These are phyloP conservation scores for Strix aluco DNA, from an alignment of 2,113 vertebrate genomes.

Conservation along the genomic window DNA sequence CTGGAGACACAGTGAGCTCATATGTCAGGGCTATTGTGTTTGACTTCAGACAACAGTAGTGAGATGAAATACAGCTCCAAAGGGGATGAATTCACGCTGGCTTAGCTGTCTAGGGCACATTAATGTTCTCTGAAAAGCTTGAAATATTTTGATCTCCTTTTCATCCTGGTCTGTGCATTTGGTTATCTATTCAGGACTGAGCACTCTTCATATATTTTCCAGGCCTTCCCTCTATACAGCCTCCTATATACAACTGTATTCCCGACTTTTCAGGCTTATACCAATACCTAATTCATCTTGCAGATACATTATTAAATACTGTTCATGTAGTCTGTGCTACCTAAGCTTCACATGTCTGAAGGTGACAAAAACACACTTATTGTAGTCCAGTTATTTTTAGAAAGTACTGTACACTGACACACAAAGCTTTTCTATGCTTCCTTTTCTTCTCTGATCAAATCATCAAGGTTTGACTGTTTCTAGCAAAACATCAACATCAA, in stretches of 20 bases:
- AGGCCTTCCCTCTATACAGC: neutral
- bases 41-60: neutral
- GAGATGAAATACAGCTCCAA: neutral
- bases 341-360: neutral
- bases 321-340: neutral
- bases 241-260: neutral
- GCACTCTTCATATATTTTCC: neutral
- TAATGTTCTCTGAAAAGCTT: neutral
- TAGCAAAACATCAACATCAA: neutral
- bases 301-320: neutral
- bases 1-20: neutral
- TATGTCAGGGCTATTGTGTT: neutral
- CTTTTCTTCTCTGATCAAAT: neutral
- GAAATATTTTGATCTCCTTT: neutral
- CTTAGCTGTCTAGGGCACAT: neutral
- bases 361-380: neutral
- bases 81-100: neutral
- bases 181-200: neutral
- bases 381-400: neutral
- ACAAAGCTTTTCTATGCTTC: neutral
- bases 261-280: neutral
- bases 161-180: neutral
- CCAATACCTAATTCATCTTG: neutral
- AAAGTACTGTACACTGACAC: neutral
- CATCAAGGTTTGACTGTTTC: neutral